phyloP scores from a whole-genome alignment of 35 echinoderm and acorn worm species.

The Ptychodera flava region DNA sequence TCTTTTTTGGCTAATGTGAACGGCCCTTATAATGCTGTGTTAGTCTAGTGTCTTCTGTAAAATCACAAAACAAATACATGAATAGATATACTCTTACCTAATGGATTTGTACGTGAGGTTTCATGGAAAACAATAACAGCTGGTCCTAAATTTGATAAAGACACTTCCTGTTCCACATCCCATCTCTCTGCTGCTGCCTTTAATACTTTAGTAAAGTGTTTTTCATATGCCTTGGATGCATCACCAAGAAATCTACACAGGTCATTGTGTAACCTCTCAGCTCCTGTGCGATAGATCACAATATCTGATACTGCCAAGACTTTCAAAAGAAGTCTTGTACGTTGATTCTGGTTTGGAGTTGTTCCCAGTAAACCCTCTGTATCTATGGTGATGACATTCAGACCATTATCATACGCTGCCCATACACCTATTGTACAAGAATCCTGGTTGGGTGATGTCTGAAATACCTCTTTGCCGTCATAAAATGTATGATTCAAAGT shows the following conservation, averaged over 20 bases:
- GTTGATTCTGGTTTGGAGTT: conserved; percentile 77
- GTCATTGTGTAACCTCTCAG: conserved; percentile 69
- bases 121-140: conserved; percentile 95
- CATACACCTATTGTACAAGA: conserved; percentile 96
- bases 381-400: conserved; percentile 64
- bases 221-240: conserved; percentile 75
- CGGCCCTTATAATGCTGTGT: too few species aligned
- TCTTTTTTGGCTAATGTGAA: too few species aligned
- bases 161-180: conserved; percentile 29
- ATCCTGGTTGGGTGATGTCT: conserved; percentile 71
- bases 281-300: conserved; percentile 82
- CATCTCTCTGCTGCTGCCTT: conserved; percentile 41
- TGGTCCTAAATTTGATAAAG: conserved; percentile 69
- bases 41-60: too few species aligned
- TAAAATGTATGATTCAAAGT: conserved; percentile 97
- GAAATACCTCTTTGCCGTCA: conserved; percentile 66
- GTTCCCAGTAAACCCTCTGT: conserved; percentile 88
- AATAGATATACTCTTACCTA: too few species aligned
- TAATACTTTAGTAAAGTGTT: conserved; percentile 77
- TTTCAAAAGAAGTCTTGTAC: conserved; percentile 87
- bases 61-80: too few species aligned
- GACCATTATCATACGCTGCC: conserved; percentile 67
- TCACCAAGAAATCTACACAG: conserved; percentile 93
- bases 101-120: conserved; percentile 70
- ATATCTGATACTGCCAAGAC: conserved; percentile 92